Percentiles rank a stretch among this genome's conserved stretches.
phyloP scores from a whole-genome alignment of 2,797 vertebrate genomes.

The Macrochelys suwanniensis region DNA sequence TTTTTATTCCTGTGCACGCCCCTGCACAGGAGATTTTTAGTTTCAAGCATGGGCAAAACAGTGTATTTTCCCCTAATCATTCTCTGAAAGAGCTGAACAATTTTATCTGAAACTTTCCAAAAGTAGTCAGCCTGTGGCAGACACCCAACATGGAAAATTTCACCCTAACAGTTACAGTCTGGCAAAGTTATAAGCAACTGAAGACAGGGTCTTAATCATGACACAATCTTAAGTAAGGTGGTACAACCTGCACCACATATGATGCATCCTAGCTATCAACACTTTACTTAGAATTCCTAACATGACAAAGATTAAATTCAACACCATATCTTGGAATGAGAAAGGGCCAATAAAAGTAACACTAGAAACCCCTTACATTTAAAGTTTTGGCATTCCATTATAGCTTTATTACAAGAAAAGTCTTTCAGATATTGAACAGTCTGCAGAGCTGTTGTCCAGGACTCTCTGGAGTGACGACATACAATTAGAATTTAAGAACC shows the following conservation, averaged over 20 bases:
- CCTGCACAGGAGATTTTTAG: too few relatives aligned
- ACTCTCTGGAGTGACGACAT: neutral
- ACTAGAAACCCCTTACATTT: neutral
- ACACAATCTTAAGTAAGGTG: neutral
- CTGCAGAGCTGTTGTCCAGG: neutral
- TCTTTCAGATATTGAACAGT: neutral
- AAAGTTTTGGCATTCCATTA: neutral
- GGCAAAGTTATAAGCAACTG: neutral
- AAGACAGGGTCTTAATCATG: neutral
- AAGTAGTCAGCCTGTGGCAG: neutral
- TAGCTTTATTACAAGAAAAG: slow-evolving; percentile 24
- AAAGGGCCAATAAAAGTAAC: slow-evolving; percentile 17
- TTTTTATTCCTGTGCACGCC: too few relatives aligned
- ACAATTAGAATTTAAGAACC: neutral
- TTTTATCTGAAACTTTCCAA: neutral
- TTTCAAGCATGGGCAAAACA: neutral
- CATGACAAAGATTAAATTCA: neutral
- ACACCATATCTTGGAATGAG: neutral
- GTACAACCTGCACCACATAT: neutral
- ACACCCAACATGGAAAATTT: neutral
- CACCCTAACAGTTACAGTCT: neutral
- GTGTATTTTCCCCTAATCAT: neutral
- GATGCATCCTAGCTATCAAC: neutral
- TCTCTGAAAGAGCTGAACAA: neutral
- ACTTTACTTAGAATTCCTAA: neutral